Evolutionary conservation across 2,113 vertebrate species (phyloP).

Genomic region (Sterna hirundo): DNA sequence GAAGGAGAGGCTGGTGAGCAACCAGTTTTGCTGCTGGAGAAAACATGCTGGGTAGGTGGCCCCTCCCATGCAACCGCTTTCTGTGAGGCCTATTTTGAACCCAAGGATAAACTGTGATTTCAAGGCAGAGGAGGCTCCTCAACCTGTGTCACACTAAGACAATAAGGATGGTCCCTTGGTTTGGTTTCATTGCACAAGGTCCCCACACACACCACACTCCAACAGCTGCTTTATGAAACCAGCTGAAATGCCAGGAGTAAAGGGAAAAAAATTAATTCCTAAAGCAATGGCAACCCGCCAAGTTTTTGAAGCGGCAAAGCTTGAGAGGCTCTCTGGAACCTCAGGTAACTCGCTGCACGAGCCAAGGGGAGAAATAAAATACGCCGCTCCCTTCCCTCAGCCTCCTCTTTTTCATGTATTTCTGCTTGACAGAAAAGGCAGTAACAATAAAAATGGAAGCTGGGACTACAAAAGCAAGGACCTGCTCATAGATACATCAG

Average conservation of each 20-base stretch:
- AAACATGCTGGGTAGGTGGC: neutral
- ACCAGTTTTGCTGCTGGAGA: neutral
- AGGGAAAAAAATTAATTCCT: neutral
- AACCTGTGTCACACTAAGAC: neutral
- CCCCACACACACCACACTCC: neutral
- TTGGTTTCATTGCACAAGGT: neutral
- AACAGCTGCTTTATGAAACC: neutral
- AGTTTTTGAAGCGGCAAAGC: neutral
- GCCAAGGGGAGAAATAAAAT: neutral
- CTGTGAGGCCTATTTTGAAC: neutral
- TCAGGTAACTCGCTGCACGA: accelerated
- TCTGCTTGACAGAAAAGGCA: neutral
- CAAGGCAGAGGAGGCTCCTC: neutral
- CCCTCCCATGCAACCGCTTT: neutral
- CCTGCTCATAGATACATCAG: neutral
- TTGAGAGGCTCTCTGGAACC: neutral
- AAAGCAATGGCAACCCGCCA: neutral
- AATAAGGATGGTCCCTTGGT: neutral
- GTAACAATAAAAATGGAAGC: neutral
- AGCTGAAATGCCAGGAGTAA: neutral
- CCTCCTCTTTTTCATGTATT: neutral
- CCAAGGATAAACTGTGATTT: neutral
- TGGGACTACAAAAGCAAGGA: neutral
- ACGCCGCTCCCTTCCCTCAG: neutral
- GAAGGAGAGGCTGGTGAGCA: neutral